Evolutionary conservation across 2,888 invertebrate species (phyloP).

Genomic region (Lasioglossum calceatum): DNA sequence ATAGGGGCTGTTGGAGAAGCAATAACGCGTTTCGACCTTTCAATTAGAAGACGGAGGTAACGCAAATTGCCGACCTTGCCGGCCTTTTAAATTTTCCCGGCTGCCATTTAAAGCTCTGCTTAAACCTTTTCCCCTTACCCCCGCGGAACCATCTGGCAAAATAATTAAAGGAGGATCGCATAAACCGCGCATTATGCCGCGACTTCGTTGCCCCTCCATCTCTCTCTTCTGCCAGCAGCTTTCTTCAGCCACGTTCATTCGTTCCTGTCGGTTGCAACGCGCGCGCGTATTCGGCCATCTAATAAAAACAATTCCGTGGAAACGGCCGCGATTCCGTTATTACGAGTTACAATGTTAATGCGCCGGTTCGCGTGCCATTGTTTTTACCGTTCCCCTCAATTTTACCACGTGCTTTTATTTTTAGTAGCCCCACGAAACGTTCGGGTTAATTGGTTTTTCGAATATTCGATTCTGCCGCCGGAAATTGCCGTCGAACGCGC

Average conservation of each 20-base stretch:
- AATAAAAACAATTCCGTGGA: slow-evolving; percentile 54
- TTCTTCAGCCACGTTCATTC: slow-evolving; percentile 41
- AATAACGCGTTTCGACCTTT: slow-evolving; percentile 62
- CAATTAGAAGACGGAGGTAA: slow-evolving; percentile 67
- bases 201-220: slow-evolving; percentile 32
- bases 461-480: not conserved
- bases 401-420: not conserved
- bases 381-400: not conserved
- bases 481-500: not conserved
- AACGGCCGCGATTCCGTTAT: slow-evolving; percentile 38
- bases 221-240: not conserved
- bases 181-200: slow-evolving; percentile 59
- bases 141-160: slow-evolving; percentile 66
- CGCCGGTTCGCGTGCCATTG: not conserved
- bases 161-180: slow-evolving; percentile 71
- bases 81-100: slow-evolving; percentile 65
- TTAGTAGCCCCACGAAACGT: not conserved
- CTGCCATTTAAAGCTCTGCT: slow-evolving; percentile 60
- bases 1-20: slow-evolving; percentile 26
- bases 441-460: not conserved
- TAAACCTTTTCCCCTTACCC: slow-evolving; percentile 65
- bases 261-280: slow-evolving; percentile 53
- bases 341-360: slow-evolving; percentile 31
- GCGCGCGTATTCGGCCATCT: slow-evolving; percentile 45
- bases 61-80: slow-evolving; percentile 54